Conservation (phyloP, 2,888 invertebrate species). For the Amblyteles armatorius region DNA sequence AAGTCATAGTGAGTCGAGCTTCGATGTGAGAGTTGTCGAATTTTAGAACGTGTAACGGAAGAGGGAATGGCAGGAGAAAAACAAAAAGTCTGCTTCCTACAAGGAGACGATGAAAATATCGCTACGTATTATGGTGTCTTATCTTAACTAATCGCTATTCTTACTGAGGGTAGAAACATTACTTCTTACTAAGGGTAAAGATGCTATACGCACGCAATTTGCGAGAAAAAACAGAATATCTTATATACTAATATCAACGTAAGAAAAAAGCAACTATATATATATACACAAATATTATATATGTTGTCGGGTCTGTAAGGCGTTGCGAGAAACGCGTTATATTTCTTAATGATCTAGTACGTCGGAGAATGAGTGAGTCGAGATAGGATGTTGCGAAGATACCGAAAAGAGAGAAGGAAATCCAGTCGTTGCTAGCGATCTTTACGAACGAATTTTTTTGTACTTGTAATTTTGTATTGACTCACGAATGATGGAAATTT, state of each 20-base stretch:
- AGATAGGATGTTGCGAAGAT: slow-evolving; percentile 21
- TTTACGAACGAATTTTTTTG: neutral
- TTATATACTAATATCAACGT: slow-evolving; percentile 75
- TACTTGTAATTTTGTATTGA: slow-evolving; percentile 2
- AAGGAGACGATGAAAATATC: slow-evolving; percentile 74
- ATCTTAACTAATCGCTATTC: slow-evolving; percentile 80
- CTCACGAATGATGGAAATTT: neutral
- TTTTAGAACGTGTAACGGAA: neutral
- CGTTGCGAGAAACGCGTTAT: slow-evolving; percentile 61
- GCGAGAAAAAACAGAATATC: slow-evolving; percentile 70
- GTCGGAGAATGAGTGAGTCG: slow-evolving; percentile 66
- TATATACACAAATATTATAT: slow-evolving; percentile 62
- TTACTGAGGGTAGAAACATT: slow-evolving; percentile 73
- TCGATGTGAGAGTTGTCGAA: slow-evolving; percentile 16
- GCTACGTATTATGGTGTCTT: slow-evolving; percentile 83
- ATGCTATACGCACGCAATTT: slow-evolving; percentile 68
- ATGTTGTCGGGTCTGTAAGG: slow-evolving; percentile 63
- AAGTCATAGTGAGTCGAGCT: slow-evolving; percentile 22
- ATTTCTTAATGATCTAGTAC: slow-evolving; percentile 69
- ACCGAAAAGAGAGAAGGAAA: slow-evolving; percentile 12
- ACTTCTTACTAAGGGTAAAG: slow-evolving; percentile 64
- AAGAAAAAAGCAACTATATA: slow-evolving; percentile 71
- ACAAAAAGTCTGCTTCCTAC: slow-evolving; percentile 66
- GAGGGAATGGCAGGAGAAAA: slow-evolving; percentile 41
- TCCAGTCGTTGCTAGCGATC: slow-evolving; percentile 5